Base-by-base conservation (phyloP, 2,113 vertebrate species). In the Lota lota region DNA sequence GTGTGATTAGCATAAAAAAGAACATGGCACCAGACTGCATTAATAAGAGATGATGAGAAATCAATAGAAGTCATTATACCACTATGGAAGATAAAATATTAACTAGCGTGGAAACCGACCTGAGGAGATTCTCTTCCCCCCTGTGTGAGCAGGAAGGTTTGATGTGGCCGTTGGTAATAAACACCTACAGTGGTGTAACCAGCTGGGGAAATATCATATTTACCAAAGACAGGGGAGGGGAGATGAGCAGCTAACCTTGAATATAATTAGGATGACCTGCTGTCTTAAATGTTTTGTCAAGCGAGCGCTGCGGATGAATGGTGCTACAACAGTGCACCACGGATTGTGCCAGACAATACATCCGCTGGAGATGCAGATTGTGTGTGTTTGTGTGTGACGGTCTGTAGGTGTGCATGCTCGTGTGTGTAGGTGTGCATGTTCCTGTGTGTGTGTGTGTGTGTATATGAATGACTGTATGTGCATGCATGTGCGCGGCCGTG, bases 41-140 rank as follows among this genome's bases (percentile, higher is more conserved):
- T 84, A 89, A 92, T 91, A 91, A 91, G 80, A 88, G 88, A 90
- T 90, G 88, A 88, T 90, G 87, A 90, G 80, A 88, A 90, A 92
- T 91, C 89, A 90, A 91, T 92, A 88, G 68, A 63, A 80, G 79
- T 92, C 83, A 88, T 91, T 84, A 86, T 63, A 86, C 78, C 80
- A 78, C 79, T 57, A 75, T 61, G 62, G 76, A 83, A 68, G 80
- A 91, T 92, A 77, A 92, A 91, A 92, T 92, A 92, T 92, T 90
- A 88, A 92, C 84, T 85, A 86, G 77, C 84, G 69, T 75, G 85
- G 75, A 92, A 90, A 89, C 79, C 77, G 87, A 92, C 82, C 86
- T 77, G 82, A 78, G 76, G 77, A 85, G 74, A 75, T 84, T 77
- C 74, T 54, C 79, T 74, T 86, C 78, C 72, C 71, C 72, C 14